phyloP scores from a whole-genome alignment of 2,888 invertebrate genomes.

The Limnephilus marmoratus region DNA sequence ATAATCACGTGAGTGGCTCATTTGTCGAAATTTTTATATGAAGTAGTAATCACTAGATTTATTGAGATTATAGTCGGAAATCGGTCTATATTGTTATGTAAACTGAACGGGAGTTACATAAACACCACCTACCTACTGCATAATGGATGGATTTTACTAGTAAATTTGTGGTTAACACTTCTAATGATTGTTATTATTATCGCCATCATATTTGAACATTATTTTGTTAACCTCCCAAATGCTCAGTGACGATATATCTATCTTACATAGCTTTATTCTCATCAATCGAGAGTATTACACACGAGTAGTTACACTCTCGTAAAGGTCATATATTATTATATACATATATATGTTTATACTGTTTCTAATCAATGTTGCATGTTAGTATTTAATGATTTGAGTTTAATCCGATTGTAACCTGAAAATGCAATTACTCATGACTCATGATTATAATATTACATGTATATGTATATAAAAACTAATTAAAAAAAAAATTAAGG shows the following conservation, averaged over 20 bases:
- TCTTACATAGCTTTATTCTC: no score
- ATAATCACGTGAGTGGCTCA: neutral
- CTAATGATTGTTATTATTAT: neutral
- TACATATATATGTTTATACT: no score
- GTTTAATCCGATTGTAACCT: no score
- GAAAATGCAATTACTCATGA: no score
- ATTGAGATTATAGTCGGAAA: constrained; percentile 1
- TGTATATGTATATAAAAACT: no score
- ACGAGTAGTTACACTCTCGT: no score
- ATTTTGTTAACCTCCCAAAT: neutral
- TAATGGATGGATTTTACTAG: neutral
- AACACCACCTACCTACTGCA: constrained; percentile 11
- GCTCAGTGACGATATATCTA: neutral
- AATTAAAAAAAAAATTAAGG: no score
- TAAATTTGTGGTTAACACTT: neutral
- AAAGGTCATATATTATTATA: no score
- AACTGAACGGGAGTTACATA: neutral
- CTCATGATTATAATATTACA: no score
- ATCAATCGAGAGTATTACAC: neutral
- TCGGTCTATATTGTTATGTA: constrained; percentile 2
- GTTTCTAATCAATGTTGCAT: no score
- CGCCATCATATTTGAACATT: neutral
- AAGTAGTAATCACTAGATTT: neutral
- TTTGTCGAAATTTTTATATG: neutral
- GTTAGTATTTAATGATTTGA: no score